Conservation (phyloP, 30 jellyfish, hydroid and myxozoan species). For the Calvadosia cruxmelitensis region DNA sequence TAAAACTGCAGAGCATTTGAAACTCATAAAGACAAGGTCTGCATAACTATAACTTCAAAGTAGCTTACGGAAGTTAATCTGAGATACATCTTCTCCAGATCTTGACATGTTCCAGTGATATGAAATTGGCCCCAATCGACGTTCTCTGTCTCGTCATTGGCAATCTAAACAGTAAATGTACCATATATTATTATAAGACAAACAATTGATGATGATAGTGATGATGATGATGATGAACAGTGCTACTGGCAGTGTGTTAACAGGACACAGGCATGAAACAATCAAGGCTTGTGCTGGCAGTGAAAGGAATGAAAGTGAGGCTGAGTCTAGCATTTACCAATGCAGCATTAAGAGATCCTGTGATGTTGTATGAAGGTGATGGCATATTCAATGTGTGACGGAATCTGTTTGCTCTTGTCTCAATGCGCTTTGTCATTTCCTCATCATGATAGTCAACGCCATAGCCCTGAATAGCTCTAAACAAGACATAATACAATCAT, state of each 20-base stretch:
- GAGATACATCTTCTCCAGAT: slow-evolving; percentile 52
- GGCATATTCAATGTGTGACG: not conserved
- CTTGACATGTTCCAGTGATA: slow-evolving; percentile 77
- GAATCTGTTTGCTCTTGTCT: slow-evolving; percentile 17
- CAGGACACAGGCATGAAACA: too few species aligned
- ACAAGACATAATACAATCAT: too few species aligned
- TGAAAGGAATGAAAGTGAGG: too few species aligned
- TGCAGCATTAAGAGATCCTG: not conserved
- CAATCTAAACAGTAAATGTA: slow-evolving; percentile 13
- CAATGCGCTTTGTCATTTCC: slow-evolving; percentile 14
- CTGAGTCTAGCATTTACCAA: not conserved
- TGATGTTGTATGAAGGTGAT: not conserved
- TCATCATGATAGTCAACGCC: slow-evolving; percentile 5
- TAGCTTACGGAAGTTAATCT: slow-evolving; percentile 87
- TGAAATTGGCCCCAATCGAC: slow-evolving; percentile 70
- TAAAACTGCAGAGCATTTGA: not conserved
- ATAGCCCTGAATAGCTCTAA: slow-evolving; percentile 8
- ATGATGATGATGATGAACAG: too few species aligned
- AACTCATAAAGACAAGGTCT: not conserved
- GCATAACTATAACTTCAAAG: slow-evolving; percentile 1
- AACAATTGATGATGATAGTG: too few species aligned
- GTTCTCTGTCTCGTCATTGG: slow-evolving; percentile 41
- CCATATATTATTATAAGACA: too few species aligned
- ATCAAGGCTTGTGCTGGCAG: too few species aligned
- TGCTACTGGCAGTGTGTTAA: too few species aligned